Evolutionary conservation across 2,113 vertebrate species (phyloP), one percentile per base, ranked within the genome.

Genomic region (Dermatemys mawii): DNA sequence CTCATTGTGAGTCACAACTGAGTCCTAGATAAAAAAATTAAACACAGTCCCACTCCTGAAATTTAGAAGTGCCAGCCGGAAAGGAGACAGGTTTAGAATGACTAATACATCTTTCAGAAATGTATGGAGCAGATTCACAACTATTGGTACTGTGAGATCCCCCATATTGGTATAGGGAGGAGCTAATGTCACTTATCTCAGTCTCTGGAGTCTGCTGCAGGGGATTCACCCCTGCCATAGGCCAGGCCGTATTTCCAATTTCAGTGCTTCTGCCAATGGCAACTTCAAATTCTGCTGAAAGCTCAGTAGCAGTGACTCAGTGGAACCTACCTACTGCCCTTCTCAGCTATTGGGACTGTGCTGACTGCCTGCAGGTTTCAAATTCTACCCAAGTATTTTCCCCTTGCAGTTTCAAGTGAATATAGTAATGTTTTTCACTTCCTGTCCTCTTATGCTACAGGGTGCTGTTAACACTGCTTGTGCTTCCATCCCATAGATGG

Each of bases 271-370:
- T 38, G n/a, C 8, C 63, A 70, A 22, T 38, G 35, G n/a, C 35
- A 24, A 46, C 12, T 83, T 83, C 48, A 67, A n/a, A 41, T 76
- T 78, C 51, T 53, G 46, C 75, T 38, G n/a, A 38, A 8, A 70
- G 35, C 19, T 96, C 41, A 29, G 35, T 6, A 87, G 21, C n/a
- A 35, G 85, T 60, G n/a, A 38, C 27, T 38, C 83, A 81, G 26
- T 41, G 41, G 14, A 50, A 83, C n/a, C 24, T 89, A 26, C 9
- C 32, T 90, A 21, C 38, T 13, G 8, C 22, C 80, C 86, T 81
- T 29, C 44, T 90, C 86, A 46, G 50, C 1, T 24, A 79, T 81
- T 0, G 0, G 29, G 19, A 27, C 4, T 50, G 12, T 2, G 2
- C 5, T 89, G 80, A 67, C 11, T 78, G 11, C 82, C 57, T 81